Conservation (phyloP, 2,888 invertebrate genomes). For the Stegophylla sp. region DNA sequence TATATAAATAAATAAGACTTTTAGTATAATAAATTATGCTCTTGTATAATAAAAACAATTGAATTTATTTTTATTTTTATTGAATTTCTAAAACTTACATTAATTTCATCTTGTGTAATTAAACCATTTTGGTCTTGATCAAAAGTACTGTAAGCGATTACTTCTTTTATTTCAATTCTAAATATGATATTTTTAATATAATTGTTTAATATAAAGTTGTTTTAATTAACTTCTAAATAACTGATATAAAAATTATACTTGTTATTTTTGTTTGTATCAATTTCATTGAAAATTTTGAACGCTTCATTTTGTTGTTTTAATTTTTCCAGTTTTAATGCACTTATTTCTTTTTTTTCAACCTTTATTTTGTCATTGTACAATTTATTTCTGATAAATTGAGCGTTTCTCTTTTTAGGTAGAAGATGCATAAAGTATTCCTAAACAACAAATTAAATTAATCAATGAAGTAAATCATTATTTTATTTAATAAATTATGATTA, state of each 20-base stretch:
- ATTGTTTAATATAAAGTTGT: neutral
- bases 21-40: neutral
- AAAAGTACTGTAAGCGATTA: slow-evolving; percentile 77
- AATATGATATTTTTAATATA: slow-evolving; percentile 43
- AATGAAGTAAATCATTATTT: neutral
- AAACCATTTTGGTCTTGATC: slow-evolving; percentile 89
- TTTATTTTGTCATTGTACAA: slow-evolving; percentile 64
- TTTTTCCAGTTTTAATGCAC: slow-evolving; percentile 70
- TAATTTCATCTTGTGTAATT: slow-evolving; percentile 86
- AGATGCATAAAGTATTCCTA: slow-evolving; percentile 8
- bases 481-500: no score
- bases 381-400: slow-evolving; percentile 8
- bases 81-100: slow-evolving; percentile 63
- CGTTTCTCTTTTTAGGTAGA: neutral
- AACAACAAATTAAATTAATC: neutral
- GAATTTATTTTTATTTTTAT: neutral
- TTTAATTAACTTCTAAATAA: neutral
- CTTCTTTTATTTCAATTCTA: slow-evolving; percentile 73
- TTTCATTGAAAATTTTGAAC: slow-evolving; percentile 75
- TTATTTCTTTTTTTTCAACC: slow-evolving; percentile 67
- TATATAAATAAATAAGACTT: slow-evolving; percentile 13
- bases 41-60: neutral
- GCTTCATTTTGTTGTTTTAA: slow-evolving; percentile 72
- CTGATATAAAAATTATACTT: slow-evolving; percentile 62
- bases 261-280: slow-evolving; percentile 84